Evolutionary conservation across 2,888 invertebrate species (phyloP), one percentile per base, ranked within the genome.

Genomic region (Amphipoea lucens): DNA sequence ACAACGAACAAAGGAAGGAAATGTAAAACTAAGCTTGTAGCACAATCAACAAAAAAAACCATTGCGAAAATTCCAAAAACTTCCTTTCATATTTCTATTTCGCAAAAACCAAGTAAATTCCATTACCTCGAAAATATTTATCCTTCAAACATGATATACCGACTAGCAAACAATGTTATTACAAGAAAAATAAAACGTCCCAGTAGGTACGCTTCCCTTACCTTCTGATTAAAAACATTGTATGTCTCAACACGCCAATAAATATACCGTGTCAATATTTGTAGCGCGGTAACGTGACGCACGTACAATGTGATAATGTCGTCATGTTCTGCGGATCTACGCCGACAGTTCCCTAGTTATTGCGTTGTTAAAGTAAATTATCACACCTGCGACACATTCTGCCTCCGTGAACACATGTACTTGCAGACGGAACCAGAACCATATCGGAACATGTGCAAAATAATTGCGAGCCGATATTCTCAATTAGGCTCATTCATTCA

Each of bases 311-410:
- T 82, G 86, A 85, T 84, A 89, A 86, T 85, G 87, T 83, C 79
- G 87, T 89, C 87, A 84, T 87, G 73, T 79, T 81, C 78, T 74
- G 63, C 69, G 83, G 83, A 89, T 84, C 75, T 80, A 60, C 83
- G 77, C 75, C 77, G 84, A 84, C 83, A 83, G 82, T 77, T 87
- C 79, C 74, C 84, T 87, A 83, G 86, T 86, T 88, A 89, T 87
- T 87, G 83, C 84, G 86, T 84, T 85, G 82, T 88, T 87, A 88
- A 86, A 86, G 84, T 87, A 84, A 87, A 88, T 89, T 78, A 89
- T 86, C 83, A 83, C 88, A 89, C 87, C 88, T 89, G 89, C 79
- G 82, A 67, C 83, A 85, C 80, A 80, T 81, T 78, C 77, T 70
- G 78, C 72, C 72, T 79, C 63, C 74, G 67, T 78, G 73, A 84